phyloP scores from a whole-genome alignment of 1,140 invertebrate species.

The Bombus confusus region DNA sequence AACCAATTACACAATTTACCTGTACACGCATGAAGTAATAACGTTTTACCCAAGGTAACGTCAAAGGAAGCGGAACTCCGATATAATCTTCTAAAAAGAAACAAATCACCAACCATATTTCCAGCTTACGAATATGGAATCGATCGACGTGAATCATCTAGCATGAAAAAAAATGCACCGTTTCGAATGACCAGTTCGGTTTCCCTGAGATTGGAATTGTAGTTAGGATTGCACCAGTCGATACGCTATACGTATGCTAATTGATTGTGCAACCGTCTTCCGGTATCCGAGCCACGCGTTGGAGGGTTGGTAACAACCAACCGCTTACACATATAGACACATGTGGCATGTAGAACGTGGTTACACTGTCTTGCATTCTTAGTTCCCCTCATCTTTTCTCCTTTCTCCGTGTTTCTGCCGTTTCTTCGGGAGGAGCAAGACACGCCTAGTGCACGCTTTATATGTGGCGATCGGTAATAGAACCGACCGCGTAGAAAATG shows the following conservation, averaged over 20 bases:
- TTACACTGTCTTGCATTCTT: background rate
- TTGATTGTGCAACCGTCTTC: constrained; percentile 57
- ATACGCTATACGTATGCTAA: constrained; percentile 50
- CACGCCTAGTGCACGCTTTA: constrained; percentile 37
- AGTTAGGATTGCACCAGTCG: constrained; percentile 50
- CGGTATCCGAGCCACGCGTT: constrained; percentile 22
- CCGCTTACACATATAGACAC: background rate
- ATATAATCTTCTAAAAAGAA: background rate
- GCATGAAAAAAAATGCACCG: background rate
- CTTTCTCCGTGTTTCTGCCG: constrained; percentile 9
- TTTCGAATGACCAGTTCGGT: background rate
- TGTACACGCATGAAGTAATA: background rate
- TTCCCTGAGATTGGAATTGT: constrained; percentile 43
- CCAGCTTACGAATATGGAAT: background rate
- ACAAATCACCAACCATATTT: background rate
- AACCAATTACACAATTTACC: background rate
- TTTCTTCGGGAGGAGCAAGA: constrained; percentile 23
- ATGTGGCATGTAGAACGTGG: background rate
- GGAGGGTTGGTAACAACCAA: constrained; percentile 40
- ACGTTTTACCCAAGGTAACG: background rate
- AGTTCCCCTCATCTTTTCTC: constrained; percentile 25
- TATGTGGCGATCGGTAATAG: constrained; percentile 54
- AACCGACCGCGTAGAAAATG: constrained; percentile 41
- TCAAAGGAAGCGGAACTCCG: background rate
- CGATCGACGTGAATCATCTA: background rate